Evolutionary conservation across 2,888 invertebrate species (phyloP), one percentile per base, ranked within the genome.

Genomic region (Himalopsyche anomala): DNA sequence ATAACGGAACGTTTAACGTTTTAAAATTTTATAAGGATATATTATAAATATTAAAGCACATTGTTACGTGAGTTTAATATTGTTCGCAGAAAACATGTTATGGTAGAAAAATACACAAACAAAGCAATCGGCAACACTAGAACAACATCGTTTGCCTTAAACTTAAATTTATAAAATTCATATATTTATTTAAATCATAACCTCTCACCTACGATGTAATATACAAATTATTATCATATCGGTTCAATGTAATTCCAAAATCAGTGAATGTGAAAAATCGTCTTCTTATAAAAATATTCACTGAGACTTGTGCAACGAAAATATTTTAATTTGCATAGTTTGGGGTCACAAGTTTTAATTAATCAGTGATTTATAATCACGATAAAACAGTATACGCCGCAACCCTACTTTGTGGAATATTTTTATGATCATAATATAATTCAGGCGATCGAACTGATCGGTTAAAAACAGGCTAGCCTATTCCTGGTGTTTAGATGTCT

Each of bases 281-380:
- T 62, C 62, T 17, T 56, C 56, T 56, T n/a, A n/a, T 56, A 56
- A 56, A 56, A 56, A 56, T 56, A 56, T 56, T 56, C 19, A 28
- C 19, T 62, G 62, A 19, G 28, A 19, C 19, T 62, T 62, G 62
- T 62, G 28, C 62, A 62, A 62, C 15, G 4, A 62, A n/a, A 19
- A 62, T 62, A 62, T 62, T 62, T 19, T 15, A 19, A 62, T 62
- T 62, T 62, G 62, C 9, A 28, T 62, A 62, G 5, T 19, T 62
- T 62, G 62, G 62, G 62, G 62, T 62, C 62, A 28, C 62, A n/a
- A 62, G 8, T 62, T 62, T 62, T 19, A 62, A 62, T 62, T 62
- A 62, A 62, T 19, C 19, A 15, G 11, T 62, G 62, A 62, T 62
- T 62, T 62, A 62, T 62, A 62, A 62, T 15, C 62, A 62, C 5